phyloP scores from a whole-genome alignment of 2,888 invertebrate genomes.

The Caenorhabditis sp. region DNA sequence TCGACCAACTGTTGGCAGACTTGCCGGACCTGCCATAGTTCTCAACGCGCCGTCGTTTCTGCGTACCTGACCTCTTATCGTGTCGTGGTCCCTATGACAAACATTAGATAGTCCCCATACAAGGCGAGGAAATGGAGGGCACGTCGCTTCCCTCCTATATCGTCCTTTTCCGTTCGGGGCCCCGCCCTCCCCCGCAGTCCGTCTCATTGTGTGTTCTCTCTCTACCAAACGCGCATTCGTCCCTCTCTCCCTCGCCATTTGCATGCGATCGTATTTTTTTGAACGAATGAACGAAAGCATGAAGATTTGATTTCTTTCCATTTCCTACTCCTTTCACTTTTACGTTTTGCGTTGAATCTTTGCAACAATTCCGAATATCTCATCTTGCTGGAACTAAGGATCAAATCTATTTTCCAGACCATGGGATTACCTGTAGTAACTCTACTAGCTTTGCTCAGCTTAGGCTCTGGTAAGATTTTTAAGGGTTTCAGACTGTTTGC shows the following conservation, averaged over 20 bases:
- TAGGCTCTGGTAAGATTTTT: slow-evolving; percentile 34
- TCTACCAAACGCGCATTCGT: slow-evolving; percentile 54
- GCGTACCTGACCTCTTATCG: slow-evolving; percentile 46
- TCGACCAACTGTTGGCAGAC: slow-evolving; percentile 53
- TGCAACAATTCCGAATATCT: not conserved
- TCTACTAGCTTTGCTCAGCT: slow-evolving; percentile 25
- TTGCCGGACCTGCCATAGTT: slow-evolving; percentile 25
- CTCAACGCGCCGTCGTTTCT: slow-evolving; percentile 7
- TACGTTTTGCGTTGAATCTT: not conserved
- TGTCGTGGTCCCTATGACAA: slow-evolving; percentile 26
- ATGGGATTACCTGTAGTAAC: slow-evolving; percentile 56
- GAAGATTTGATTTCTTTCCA: slow-evolving; percentile 56
- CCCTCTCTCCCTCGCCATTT: slow-evolving; percentile 56
- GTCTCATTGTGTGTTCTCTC: slow-evolving; percentile 60
- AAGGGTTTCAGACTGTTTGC: not conserved
- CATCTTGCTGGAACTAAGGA: not conserved
- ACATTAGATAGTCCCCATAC: slow-evolving; percentile 48
- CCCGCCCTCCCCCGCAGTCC: slow-evolving; percentile 37
- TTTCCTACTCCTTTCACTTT: slow-evolving; percentile 36
- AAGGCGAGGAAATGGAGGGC: slow-evolving; percentile 44
- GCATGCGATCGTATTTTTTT: slow-evolving; percentile 60
- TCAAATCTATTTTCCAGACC: slow-evolving; percentile 28
- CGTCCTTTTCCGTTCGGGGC: slow-evolving; percentile 57
- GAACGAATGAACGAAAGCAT: slow-evolving; percentile 44
- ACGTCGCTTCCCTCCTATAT: slow-evolving; percentile 20